Evolutionary conservation across 2,113 vertebrate species (phyloP).

Genomic region (Scophthalmus maximus): DNA sequence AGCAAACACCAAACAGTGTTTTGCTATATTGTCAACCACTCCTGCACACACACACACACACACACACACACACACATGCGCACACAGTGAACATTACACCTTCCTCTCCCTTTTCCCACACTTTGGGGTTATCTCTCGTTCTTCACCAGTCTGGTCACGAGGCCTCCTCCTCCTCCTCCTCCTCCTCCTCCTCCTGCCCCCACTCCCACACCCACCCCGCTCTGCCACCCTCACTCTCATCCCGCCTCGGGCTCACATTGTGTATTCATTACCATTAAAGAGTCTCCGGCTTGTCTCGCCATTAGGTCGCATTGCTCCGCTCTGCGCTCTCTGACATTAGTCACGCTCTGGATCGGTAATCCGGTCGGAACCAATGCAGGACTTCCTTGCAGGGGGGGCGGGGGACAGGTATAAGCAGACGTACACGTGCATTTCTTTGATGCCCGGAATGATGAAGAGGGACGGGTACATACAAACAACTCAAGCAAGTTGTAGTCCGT

Average conservation of each 20-base stretch:
- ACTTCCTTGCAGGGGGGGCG: slow-evolving; percentile 54
- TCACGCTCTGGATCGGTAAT: slow-evolving; percentile 74
- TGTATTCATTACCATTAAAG: slow-evolving; percentile 82
- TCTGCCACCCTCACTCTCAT: slow-evolving; percentile 37
- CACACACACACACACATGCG: neutral
- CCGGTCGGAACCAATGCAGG: slow-evolving; percentile 68
- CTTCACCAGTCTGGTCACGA: slow-evolving; percentile 72
- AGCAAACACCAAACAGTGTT: too few relatives aligned
- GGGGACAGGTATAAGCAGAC: slow-evolving; percentile 26
- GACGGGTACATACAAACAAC: slow-evolving; percentile 16
- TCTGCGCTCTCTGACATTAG: slow-evolving; percentile 72
- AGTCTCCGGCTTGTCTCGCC: slow-evolving; percentile 72
- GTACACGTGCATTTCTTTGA: slow-evolving; percentile 11
- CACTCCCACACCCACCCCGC: too few relatives aligned
- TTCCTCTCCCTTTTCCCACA: slow-evolving; percentile 24
- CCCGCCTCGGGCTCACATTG: slow-evolving; percentile 70
- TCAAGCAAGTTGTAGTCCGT: too few relatives aligned
- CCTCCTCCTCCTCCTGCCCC: neutral
- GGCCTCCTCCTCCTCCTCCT: neutral
- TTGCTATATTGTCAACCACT: neutral
- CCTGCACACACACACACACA: too few relatives aligned
- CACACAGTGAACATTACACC: slow-evolving; percentile 18
- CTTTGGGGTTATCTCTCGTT: slow-evolving; percentile 22
- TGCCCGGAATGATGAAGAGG: slow-evolving; percentile 12
- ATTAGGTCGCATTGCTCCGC: slow-evolving; percentile 76